Percentiles rank a stretch among this genome's conserved stretches.
Conservation (phyloP, 2,888 invertebrate species). For the Fragum whitleyi region DNA sequence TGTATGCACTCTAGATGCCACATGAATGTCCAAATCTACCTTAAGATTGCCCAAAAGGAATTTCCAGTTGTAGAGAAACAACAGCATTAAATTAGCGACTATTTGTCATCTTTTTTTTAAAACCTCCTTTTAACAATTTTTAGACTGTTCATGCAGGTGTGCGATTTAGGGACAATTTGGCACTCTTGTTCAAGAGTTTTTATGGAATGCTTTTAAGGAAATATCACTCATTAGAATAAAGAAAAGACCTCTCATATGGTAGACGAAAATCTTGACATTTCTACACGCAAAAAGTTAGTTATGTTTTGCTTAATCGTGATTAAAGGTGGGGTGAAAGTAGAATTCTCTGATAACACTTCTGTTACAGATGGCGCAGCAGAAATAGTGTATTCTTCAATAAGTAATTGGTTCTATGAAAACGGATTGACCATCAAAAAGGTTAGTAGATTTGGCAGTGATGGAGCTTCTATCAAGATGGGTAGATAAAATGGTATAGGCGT, state of each 20-base stretch:
- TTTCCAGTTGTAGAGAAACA: too few species aligned
- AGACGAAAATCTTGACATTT: slow-evolving; percentile 43
- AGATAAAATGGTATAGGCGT: slow-evolving; percentile 27
- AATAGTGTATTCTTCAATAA: slow-evolving; percentile 33
- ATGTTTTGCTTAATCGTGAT: slow-evolving; percentile 36
- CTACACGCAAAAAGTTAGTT: slow-evolving; percentile 36
- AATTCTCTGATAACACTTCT: slow-evolving; percentile 28
- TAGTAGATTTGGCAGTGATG: slow-evolving; percentile 37
- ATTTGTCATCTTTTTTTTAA: too few species aligned
- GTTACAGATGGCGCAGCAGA: slow-evolving; percentile 40
- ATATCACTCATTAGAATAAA: slow-evolving; percentile 17
- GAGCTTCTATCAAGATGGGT: slow-evolving; percentile 44
- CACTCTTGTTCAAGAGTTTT: slow-evolving; percentile 31
- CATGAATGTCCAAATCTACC: too few species aligned
- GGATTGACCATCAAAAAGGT: slow-evolving; percentile 28
- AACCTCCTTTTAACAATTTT: too few species aligned
- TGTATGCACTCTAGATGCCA: too few species aligned
- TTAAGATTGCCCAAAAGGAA: too few species aligned
- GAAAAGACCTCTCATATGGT: slow-evolving; percentile 43
- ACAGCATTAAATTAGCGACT: too few species aligned
- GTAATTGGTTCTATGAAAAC: slow-evolving; percentile 21
- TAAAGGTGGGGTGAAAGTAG: slow-evolving; percentile 9
- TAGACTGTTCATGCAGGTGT: too few species aligned
- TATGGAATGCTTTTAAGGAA: slow-evolving; percentile 34
- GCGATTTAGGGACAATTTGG: too few species aligned